Evolutionary conservation across 2,113 vertebrate species (phyloP).

Genomic region (Cavia aperea): DNA sequence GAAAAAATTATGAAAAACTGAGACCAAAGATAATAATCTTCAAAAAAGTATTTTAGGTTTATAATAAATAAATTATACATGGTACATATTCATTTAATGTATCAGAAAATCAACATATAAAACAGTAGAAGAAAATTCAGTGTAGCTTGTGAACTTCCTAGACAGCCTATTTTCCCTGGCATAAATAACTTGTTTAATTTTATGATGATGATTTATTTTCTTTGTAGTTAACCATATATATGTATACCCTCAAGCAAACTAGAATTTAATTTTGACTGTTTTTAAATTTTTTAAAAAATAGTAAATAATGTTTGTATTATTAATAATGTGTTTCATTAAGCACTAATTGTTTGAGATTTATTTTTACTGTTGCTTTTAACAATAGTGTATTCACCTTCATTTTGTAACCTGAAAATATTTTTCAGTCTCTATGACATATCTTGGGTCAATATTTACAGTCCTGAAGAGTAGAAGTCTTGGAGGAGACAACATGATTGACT

Average conservation of each 20-base stretch:
- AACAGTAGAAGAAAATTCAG: neutral
- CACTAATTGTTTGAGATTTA: neutral
- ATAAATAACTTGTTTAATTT: constrained; percentile 22
- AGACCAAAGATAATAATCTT: neutral
- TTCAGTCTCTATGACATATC: neutral
- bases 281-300: neutral
- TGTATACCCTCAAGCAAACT: neutral
- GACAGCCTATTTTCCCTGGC: neutral
- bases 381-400: neutral
- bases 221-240: neutral
- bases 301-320: neutral
- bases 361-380: neutral
- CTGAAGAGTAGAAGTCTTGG: neutral
- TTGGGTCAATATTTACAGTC: neutral
- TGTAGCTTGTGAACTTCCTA: neutral
- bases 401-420: neutral
- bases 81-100: no score
- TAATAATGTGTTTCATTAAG: neutral
- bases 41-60: constrained; percentile 4
- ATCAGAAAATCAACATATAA: neutral
- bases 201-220: neutral
- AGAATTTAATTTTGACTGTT: neutral
- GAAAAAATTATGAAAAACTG: neutral
- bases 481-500: no score
- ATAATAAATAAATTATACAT: neutral